Percentiles rank a stretch among this genome's conserved stretches.
These are phyloP conservation scores for Sinocyclocheilus rhinocerous DNA, from an alignment of 2,113 vertebrate species.

Conservation along the genomic window DNA sequence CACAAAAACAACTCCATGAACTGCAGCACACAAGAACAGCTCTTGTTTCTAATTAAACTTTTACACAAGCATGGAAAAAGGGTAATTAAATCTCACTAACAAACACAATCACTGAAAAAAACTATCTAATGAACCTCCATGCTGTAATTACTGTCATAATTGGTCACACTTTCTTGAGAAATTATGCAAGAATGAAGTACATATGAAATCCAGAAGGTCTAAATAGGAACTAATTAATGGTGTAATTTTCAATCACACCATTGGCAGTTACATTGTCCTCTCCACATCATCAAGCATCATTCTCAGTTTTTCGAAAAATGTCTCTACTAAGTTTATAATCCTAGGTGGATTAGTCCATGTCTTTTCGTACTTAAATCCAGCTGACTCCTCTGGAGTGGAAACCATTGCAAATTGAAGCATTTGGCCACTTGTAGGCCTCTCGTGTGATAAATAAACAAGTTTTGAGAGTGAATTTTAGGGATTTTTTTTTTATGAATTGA, in stretches of 20 bases:
- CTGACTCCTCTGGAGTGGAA: slow-evolving; percentile 8
- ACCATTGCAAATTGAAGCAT: slow-evolving; percentile 50
- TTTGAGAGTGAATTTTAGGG: neutral
- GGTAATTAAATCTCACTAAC: neutral
- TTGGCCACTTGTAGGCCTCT: slow-evolving; percentile 23
- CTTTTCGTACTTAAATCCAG: slow-evolving; percentile 50
- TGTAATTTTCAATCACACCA: neutral
- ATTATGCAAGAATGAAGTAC: slow-evolving; percentile 50
- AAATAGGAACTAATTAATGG: slow-evolving; percentile 23
- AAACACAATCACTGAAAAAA: slow-evolving; percentile 53
- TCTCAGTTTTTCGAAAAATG: slow-evolving; percentile 12
- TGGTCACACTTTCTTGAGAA: slow-evolving; percentile 45
- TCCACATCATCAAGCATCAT: slow-evolving; percentile 27
- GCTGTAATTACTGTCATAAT: slow-evolving; percentile 57
- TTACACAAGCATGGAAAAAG: neutral
- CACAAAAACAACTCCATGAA: slow-evolving; percentile 30
- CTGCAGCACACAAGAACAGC: neutral
- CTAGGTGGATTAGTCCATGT: slow-evolving; percentile 4
- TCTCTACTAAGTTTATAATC: neutral
- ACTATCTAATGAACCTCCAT: slow-evolving; percentile 35
- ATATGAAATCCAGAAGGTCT: slow-evolving; percentile 64
- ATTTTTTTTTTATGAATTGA: slow-evolving; percentile 1
- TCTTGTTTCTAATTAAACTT: slow-evolving; percentile 46
- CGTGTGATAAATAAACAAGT: slow-evolving; percentile 38
- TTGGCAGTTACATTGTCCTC: neutral